These are phyloP conservation scores for Cephus sareptanus DNA, from an alignment of 2,888 invertebrate genomes.

Conservation along the genomic window DNA sequence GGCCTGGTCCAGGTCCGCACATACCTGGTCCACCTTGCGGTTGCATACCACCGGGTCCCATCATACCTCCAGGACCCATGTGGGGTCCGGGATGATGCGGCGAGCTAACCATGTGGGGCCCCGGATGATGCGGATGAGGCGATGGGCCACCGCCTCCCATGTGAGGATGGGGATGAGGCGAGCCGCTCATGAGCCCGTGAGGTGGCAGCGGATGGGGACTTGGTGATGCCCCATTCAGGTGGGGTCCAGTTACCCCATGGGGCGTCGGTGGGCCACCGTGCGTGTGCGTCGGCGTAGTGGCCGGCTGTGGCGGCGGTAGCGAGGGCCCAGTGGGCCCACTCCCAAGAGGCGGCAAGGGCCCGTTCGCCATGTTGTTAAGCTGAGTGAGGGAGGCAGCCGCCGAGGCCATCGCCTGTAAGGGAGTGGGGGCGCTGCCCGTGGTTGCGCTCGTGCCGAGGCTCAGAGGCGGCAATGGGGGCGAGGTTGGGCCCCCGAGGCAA, in stretches of 20 bases:
- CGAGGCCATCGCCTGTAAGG: constrained; percentile 63
- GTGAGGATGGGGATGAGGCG: constrained; percentile 60
- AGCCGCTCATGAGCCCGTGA: constrained; percentile 62
- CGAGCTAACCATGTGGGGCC: constrained; percentile 62
- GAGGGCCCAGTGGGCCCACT: constrained; percentile 55
- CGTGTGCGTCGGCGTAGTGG: constrained; percentile 62
- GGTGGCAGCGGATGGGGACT: constrained; percentile 62
- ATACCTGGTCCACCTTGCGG: constrained; percentile 60
- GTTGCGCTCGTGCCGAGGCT: constrained; percentile 26
- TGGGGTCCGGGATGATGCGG: constrained; percentile 63
- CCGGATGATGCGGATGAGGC: constrained; percentile 61
- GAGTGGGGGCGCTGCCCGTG: constrained; percentile 48
- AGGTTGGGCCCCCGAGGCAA: constrained; percentile 69
- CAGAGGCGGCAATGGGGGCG: constrained; percentile 57
- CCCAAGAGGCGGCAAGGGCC: constrained; percentile 60
- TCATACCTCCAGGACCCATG: constrained; percentile 55
- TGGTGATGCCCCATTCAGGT: constrained; percentile 61
- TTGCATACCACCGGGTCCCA: constrained; percentile 58
- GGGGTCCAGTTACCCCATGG: constrained; percentile 53
- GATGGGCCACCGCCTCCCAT: constrained; percentile 62
- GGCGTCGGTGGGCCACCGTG: constrained; percentile 62
- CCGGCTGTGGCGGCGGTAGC: constrained; percentile 60
- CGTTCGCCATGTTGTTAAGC: constrained; percentile 64
- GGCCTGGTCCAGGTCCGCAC: constrained; percentile 55
- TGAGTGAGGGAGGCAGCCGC: constrained; percentile 61